These are phyloP conservation scores for Ranitomeya variabilis DNA, from an alignment of 2,113 vertebrate species.

Conservation along the genomic window DNA sequence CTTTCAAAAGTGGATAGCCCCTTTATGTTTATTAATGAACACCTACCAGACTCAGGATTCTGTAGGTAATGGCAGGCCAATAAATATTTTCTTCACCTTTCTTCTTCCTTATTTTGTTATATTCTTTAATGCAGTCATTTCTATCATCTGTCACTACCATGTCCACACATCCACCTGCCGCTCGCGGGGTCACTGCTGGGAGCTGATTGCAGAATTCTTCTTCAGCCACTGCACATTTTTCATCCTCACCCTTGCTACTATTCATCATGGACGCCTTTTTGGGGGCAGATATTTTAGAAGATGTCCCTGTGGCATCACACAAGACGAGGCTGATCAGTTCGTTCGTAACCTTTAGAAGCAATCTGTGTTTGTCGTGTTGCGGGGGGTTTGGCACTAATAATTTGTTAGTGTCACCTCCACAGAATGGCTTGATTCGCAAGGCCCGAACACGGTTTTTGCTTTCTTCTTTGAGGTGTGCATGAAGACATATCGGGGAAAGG, in stretches of 20 bases:
- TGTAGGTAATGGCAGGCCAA: background rate
- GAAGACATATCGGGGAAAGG: background rate
- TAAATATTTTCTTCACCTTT: conserved; percentile 56
- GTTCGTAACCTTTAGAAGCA: conserved; percentile 57
- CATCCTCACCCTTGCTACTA: background rate
- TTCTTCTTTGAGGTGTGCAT: background rate
- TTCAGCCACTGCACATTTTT: background rate
- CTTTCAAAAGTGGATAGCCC: background rate
- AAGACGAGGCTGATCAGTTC: conserved; percentile 62
- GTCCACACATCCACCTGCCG: background rate
- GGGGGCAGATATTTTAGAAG: conserved; percentile 53
- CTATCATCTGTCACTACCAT: conserved; percentile 61
- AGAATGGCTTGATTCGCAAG: background rate
- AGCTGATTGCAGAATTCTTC: conserved; percentile 6
- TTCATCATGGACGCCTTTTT: background rate
- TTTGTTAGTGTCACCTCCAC: conserved; percentile 8
- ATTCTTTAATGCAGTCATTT: conserved; percentile 62
- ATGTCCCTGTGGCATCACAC: conserved; percentile 59
- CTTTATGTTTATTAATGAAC: background rate
- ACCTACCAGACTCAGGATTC: background rate
- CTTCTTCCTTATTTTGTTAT: conserved; percentile 63
- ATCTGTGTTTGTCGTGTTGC: conserved; percentile 46
- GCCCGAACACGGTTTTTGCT: background rate
- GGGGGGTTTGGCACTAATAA: background rate
- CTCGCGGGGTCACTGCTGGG: background rate